Base-by-base conservation (phyloP, 1,140 invertebrate genomes). In the Ceratosolen solmsi region DNA sequence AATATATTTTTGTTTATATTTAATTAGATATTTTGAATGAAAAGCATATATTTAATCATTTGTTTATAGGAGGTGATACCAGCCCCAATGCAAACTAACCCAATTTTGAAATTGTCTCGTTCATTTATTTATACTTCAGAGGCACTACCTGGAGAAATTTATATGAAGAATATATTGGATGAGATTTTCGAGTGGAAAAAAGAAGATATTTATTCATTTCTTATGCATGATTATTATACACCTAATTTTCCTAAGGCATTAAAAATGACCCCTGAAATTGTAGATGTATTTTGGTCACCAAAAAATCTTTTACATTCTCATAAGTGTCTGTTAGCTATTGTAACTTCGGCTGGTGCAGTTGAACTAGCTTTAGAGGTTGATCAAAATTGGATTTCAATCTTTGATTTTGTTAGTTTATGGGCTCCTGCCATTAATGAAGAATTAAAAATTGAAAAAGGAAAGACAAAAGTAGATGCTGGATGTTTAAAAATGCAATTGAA, bases 211-310 rank as follows among this genome's bases (percentile, higher is more conserved):
- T 90, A 89, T 65, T 86, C 82, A 4, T 84, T 89, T 8, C 30
- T 91, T 0, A 83, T 90, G 71, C 86, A 91, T 22, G 85, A 86
- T 65, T 77, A 85, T 11, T 49, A 90, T 20, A 87, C 88, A 8
- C 90, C 91, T 7, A 89, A 85, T 73, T 75, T 90, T 46, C 60
- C 84, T 8, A 86, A 86, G 13, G 82, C 84, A 25, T 84, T 60
- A 46, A 83, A 85, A 27, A 73, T 81, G 9, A 68, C 77, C 0
- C 83, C 87, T 9, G 82, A 82, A 58, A 88, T 91, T 82, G n/a
- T 85, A 15, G 82, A 83, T n/a, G 51, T 89, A 5, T 70, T 82
- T 0, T 92, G 91, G 91, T 92, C 91, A 0, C 89, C 90, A 30
- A 76, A 85, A 83, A 85, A 86, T 68, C 75, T 92, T 33, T 76